phyloP scores from a whole-genome alignment of 1,140 invertebrate species.

The Psilanteris sp. region DNA sequence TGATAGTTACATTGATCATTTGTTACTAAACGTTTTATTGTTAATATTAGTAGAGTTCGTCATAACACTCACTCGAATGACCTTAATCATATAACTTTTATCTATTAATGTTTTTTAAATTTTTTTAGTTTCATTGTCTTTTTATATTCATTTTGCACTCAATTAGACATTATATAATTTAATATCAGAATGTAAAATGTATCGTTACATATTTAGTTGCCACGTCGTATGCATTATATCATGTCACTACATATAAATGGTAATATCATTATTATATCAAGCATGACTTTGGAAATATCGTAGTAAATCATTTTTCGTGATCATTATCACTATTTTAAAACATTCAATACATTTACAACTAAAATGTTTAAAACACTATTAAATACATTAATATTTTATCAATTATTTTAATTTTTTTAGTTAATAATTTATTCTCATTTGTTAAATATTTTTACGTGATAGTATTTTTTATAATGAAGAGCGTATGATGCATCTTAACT shows the following conservation, averaged over 20 bases:
- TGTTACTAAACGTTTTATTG: slow-evolving; percentile 12
- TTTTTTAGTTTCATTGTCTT: too few relatives aligned
- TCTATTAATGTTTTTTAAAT: too few relatives aligned
- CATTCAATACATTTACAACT: not conserved
- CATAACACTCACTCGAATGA: too few relatives aligned
- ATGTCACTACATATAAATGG: slow-evolving; percentile 57
- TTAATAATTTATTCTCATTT: too few relatives aligned
- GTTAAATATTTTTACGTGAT: too few relatives aligned
- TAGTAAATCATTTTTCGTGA: slow-evolving; percentile 42
- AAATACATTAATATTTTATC: too few relatives aligned
- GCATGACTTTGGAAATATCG: slow-evolving; percentile 64
- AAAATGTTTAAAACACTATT: too few relatives aligned
- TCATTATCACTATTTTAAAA: slow-evolving; percentile 24
- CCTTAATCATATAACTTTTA: too few relatives aligned
- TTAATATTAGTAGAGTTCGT: slow-evolving; percentile 11
- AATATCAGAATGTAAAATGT: slow-evolving; percentile 67
- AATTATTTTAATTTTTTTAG: too few relatives aligned
- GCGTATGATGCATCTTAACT: too few relatives aligned
- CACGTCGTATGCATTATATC: slow-evolving; percentile 64
- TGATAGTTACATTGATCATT: slow-evolving; percentile 25
- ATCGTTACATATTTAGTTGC: slow-evolving; percentile 43
- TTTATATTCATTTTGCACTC: slow-evolving; percentile 18
- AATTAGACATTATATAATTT: not conserved
- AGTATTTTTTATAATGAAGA: too few relatives aligned
- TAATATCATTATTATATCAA: slow-evolving; percentile 60